Conservation (phyloP, 2,113 vertebrate genomes). For the Polypterus senegalus region DNA sequence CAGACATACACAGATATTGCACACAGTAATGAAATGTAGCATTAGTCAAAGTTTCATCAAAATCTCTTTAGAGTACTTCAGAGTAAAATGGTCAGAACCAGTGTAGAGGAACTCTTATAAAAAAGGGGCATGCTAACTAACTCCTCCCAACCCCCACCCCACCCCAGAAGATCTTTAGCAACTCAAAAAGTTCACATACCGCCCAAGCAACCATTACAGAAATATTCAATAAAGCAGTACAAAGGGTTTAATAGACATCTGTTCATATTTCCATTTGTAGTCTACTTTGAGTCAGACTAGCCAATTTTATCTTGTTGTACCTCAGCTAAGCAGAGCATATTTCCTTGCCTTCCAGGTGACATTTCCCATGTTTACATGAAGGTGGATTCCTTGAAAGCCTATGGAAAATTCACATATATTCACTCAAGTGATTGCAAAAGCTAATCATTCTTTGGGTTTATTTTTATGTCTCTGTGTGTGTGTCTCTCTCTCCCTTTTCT, state of each 20-base stretch:
- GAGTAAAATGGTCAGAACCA: conserved; percentile 52
- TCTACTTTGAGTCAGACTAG: conserved; percentile 20
- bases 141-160: conserved; percentile 16
- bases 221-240: conserved; percentile 20
- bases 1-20: conserved; percentile 5
- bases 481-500: conserved; percentile 38
- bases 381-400: conserved; percentile 53
- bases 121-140: conserved; percentile 51
- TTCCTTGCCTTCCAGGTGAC: conserved; percentile 46
- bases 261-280: conserved; percentile 17
- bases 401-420: conserved; percentile 23
- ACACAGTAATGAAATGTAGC: conserved; percentile 32
- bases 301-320: conserved; percentile 22
- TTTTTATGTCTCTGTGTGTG: conserved; percentile 16
- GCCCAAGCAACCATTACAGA: conserved; percentile 36
- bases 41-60: conserved; percentile 20
- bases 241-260: conserved; percentile 23
- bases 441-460: conserved; percentile 22
- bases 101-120: conserved; percentile 51
- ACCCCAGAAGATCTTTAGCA: conserved; percentile 35
- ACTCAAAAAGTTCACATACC: conserved; percentile 42
- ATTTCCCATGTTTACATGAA: conserved; percentile 58
- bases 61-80: conserved; percentile 36
- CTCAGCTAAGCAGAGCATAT: conserved; percentile 31
- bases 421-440: conserved; percentile 16